Conservation (phyloP, 2,797 vertebrate species). For the Channallabes apus region DNA sequence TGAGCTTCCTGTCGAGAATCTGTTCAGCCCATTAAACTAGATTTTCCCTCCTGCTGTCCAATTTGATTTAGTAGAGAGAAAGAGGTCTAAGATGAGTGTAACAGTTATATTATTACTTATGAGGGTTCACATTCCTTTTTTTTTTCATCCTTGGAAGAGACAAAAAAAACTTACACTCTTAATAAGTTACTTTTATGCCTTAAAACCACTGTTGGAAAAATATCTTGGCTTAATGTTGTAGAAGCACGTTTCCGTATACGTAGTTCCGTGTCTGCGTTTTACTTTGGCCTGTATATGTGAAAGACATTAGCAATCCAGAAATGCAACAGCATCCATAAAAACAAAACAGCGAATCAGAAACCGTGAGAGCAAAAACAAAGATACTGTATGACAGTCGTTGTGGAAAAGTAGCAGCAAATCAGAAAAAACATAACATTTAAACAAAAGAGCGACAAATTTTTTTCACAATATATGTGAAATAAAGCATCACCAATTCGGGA, state of each 20-base stretch:
- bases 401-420: not conserved
- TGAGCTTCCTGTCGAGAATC: constrained; percentile 57
- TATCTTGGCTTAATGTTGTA: not conserved
- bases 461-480: not conserved
- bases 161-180: not conserved
- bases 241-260: not conserved
- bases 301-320: not conserved
- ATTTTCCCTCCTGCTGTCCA: constrained; percentile 64
- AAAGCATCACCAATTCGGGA: not conserved
- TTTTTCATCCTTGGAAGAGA: not conserved
- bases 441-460: too few relatives aligned
- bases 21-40: constrained; percentile 69
- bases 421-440: not conserved
- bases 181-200: constrained; percentile 18
- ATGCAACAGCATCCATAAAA: not conserved
- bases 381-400: not conserved
- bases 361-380: not conserved
- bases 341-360: not conserved
- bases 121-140: not conserved
- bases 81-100: constrained; percentile 35
- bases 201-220: not conserved
- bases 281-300: not conserved
- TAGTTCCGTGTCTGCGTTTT: not conserved
- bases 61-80: constrained; percentile 64
- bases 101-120: constrained; percentile 21